Percentiles rank a stretch among this genome's conserved stretches.
These are phyloP conservation scores for Chiloscyllium plagiosum DNA, from an alignment of 2,113 vertebrate species.

Conservation along the genomic window DNA sequence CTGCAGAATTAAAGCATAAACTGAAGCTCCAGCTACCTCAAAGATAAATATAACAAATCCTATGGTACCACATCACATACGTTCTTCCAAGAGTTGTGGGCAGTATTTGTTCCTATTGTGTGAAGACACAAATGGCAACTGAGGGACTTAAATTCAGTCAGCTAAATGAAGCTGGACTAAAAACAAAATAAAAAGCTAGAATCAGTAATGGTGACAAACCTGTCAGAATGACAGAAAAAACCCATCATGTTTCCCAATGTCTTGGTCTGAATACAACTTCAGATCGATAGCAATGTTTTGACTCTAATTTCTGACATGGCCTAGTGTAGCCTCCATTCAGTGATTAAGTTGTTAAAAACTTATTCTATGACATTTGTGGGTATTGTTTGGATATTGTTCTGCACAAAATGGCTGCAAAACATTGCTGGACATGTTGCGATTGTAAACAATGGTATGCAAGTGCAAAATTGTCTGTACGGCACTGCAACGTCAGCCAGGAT, in stretches of 20 bases:
- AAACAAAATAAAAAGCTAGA: neutral
- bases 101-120: neutral
- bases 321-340: too few relatives aligned
- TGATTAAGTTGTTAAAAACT: too few relatives aligned
- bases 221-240: neutral
- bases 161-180: neutral
- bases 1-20: neutral
- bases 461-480: neutral
- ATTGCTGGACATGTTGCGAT: neutral
- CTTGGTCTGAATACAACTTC: neutral
- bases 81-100: neutral
- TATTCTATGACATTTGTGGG: neutral
- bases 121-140: neutral
- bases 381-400: neutral
- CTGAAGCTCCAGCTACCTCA: neutral
- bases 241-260: neutral
- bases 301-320: neutral
- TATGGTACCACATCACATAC: too few relatives aligned
- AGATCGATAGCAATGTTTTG: neutral
- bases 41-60: neutral
- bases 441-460: neutral
- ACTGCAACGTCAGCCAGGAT: neutral
- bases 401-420: neutral
- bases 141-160: neutral
- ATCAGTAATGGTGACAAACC: neutral